phyloP scores from a whole-genome alignment of 2,113 vertebrate genomes.

The Probosciger aterrimus region DNA sequence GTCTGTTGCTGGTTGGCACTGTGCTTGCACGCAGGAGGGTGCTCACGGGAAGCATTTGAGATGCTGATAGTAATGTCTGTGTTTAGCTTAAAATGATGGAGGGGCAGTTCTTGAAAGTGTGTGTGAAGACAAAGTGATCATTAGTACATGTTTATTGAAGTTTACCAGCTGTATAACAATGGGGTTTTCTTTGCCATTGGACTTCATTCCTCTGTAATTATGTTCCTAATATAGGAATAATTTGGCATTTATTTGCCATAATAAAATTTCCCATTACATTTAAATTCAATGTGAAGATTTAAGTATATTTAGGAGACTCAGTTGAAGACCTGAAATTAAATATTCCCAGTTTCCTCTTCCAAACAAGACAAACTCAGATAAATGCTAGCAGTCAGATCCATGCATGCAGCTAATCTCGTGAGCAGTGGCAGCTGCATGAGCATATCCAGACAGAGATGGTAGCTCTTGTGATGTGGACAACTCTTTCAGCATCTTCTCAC shows the following conservation, averaged over 20 bases:
- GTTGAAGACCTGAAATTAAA: constrained; percentile 25
- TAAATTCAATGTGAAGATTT: constrained; percentile 25
- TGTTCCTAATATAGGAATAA: constrained; percentile 40
- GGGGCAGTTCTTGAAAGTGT: not conserved
- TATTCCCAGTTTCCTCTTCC: constrained; percentile 17
- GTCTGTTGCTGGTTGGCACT: not conserved
- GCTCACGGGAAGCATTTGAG: not conserved
- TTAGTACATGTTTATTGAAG: not conserved
- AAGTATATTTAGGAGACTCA: not conserved
- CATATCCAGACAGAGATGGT: not conserved
- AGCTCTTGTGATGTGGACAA: not conserved
- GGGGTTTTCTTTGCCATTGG: not conserved
- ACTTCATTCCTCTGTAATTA: constrained; percentile 42
- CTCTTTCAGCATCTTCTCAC: not conserved
- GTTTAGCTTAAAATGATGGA: not conserved
- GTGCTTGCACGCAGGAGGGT: accelerated
- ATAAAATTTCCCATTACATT: constrained; percentile 35
- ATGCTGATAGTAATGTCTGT: not conserved
- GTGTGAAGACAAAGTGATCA: not conserved
- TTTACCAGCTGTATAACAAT: constrained; percentile 16
- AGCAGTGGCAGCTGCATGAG: not conserved
- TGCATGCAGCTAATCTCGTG: not conserved
- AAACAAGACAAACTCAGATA: not conserved
- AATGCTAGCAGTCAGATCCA: not conserved
- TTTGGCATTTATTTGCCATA: constrained; percentile 43